A percentile compares a stretch with the other conserved stretches of the same genome.
phyloP scores from a whole-genome alignment of 2,797 vertebrate genomes.

The Diglossa cyanea region DNA sequence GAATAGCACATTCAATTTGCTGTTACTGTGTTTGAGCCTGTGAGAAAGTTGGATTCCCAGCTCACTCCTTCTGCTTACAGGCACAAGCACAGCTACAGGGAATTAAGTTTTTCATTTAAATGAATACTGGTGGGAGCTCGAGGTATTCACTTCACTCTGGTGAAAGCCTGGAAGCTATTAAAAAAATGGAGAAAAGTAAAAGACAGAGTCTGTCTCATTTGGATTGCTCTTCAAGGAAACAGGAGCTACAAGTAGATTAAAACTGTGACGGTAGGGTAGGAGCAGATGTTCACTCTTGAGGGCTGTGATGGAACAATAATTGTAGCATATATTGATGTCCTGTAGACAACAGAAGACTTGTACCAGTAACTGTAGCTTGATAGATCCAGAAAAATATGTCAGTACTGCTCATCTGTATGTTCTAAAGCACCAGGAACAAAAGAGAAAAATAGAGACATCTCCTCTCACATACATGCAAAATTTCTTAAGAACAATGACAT shows the following conservation, averaged over 20 bases:
- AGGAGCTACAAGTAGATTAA: constrained; percentile 25
- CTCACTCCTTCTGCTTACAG: constrained; percentile 37
- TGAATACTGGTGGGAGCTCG: background rate
- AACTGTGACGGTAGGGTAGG: background rate
- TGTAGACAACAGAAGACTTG: constrained; percentile 5
- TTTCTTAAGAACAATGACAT: background rate
- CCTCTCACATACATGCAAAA: background rate
- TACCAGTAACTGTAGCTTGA: background rate
- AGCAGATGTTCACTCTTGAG: constrained; percentile 49
- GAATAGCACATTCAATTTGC: constrained; percentile 26
- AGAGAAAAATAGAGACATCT: background rate
- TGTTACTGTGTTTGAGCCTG: background rate
- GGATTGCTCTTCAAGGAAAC: constrained; percentile 23
- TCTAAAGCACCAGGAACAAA: background rate
- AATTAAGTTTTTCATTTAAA: constrained; percentile 33
- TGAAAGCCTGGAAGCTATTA: constrained; percentile 30
- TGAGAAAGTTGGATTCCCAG: constrained; percentile 24
- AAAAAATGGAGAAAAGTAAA: background rate
- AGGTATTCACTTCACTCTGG: background rate
- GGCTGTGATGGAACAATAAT: constrained; percentile 30
- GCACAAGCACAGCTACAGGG: background rate
- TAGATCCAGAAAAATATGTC: background rate
- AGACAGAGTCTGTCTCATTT: constrained; percentile 4
- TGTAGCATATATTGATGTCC: background rate
- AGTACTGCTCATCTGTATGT: background rate